phyloP scores from a whole-genome alignment of 2,113 vertebrate genomes.

The Cyprinodon tularosa region DNA sequence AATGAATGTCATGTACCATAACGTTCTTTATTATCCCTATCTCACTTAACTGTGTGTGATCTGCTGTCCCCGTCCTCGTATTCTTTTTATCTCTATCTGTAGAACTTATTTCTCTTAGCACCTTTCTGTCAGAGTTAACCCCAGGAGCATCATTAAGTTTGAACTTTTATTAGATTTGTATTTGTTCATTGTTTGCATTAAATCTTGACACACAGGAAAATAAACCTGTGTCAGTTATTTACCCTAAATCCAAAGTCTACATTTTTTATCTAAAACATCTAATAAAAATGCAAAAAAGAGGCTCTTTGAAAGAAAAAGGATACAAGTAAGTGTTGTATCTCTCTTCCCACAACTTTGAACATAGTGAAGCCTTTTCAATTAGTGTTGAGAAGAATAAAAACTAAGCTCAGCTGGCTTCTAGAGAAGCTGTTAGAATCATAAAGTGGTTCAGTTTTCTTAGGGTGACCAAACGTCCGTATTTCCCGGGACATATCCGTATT shows the following conservation, averaged over 20 bases:
- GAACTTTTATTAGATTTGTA: conserved; percentile 25
- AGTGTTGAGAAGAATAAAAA: neutral
- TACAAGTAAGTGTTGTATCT: neutral
- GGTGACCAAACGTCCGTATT: too few species aligned
- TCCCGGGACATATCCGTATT: too few species aligned
- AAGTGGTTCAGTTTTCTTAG: neutral
- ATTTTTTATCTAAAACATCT: conserved; percentile 15
- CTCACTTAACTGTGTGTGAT: conserved; percentile 35
- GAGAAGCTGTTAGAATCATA: conserved; percentile 9
- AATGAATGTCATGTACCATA: conserved; percentile 24
- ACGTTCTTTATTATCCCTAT: conserved; percentile 23
- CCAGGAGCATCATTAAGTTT: conserved; percentile 16
- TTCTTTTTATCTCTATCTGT: conserved; percentile 39
- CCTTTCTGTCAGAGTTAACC: conserved; percentile 30
- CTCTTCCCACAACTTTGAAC: neutral
- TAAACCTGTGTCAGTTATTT: conserved; percentile 11
- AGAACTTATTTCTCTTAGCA: conserved; percentile 24
- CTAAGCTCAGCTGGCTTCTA: neutral
- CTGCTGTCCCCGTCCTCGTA: conserved; percentile 44
- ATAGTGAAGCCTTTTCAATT: neutral
- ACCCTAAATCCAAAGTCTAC: conserved; percentile 26
- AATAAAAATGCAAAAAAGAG: neutral
- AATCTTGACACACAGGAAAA: conserved; percentile 1
- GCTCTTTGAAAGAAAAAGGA: neutral
- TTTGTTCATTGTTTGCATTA: conserved; percentile 32